Base-by-base conservation (phyloP, 2,888 invertebrate species). In the Agrilus cyanescens region DNA sequence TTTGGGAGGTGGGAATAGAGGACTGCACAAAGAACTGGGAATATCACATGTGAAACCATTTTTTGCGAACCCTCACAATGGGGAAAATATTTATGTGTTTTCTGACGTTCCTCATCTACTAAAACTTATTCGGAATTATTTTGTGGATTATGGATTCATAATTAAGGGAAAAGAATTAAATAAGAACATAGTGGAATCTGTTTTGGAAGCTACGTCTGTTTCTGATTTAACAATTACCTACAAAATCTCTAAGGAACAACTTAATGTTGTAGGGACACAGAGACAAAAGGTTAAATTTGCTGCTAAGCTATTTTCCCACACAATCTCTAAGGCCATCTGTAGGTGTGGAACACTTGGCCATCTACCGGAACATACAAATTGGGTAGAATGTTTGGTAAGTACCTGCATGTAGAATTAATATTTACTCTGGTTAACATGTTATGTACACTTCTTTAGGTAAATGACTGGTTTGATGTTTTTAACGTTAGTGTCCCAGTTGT, bases 381-480 rank as follows among this genome's bases (percentile, higher is more conserved):
- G 43, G 40, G 8, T n/a, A 13, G 42, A 47, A 18, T 37, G 43
- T n/a, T n/a, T n/a, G n/a, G n/a, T n/a, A n/a, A n/a, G n/a, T n/a
- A n/a, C n/a, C n/a, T n/a, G n/a, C n/a, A n/a, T n/a, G 36, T 38
- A 16, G 20, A 39, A 31, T 44, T 46, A 14, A 12, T 45, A 14
- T 40, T 43, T 38, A 13, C 25, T 12, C 16, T 41, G 16, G 37
- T 37, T 16, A n/a, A 34, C 13, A 29, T 10, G 43, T 46, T 32
- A 45, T 8, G 43, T 49, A 40, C 12, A n/a, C 31, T n/a, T n/a
- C n/a, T n/a, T n/a, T n/a, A 38, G 31, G 10, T 38, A 4, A 38
- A 38, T 38, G 47, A 44, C 8, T 51, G 51, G 51, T 50, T 50
- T 32, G 50, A 50, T 40, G 13, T 50, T 18, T 50, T 50, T 14